These are phyloP conservation scores for Macropis europaea DNA, from an alignment of 2,888 invertebrate species.

Conservation along the genomic window DNA sequence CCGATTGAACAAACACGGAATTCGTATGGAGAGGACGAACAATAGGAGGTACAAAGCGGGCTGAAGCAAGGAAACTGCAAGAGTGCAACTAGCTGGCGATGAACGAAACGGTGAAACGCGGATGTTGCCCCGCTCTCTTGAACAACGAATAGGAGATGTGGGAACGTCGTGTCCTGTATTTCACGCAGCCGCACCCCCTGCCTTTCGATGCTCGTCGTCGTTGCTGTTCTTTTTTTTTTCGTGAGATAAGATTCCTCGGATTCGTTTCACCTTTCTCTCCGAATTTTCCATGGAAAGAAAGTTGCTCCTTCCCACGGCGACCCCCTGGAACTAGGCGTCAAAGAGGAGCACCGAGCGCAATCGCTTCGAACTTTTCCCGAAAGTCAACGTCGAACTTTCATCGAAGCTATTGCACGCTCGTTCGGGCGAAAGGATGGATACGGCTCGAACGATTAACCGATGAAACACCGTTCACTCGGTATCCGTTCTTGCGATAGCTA, in stretches of 20 bases:
- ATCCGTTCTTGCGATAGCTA: neutral
- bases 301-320: neutral
- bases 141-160: conserved; percentile 58
- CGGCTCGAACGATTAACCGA: neutral
- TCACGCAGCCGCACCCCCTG: conserved; percentile 1
- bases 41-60: neutral
- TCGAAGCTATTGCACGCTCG: neutral
- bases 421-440: neutral
- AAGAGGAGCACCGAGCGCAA: neutral
- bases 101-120: conserved; percentile 47
- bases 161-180: conserved; percentile 71
- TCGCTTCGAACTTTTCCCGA: too few species aligned
- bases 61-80: neutral
- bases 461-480: neutral
- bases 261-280: neutral
- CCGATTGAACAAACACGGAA: neutral
- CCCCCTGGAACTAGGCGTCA: neutral
- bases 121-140: conserved; percentile 33
- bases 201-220: neutral
- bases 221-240: neutral
- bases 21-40: neutral
- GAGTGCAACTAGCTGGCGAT: neutral
- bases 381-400: too few species aligned
- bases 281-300: neutral
- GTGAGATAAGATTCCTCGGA: neutral